Conservation (phyloP, 2,888 invertebrate genomes). For the Dioctria linearis region DNA sequence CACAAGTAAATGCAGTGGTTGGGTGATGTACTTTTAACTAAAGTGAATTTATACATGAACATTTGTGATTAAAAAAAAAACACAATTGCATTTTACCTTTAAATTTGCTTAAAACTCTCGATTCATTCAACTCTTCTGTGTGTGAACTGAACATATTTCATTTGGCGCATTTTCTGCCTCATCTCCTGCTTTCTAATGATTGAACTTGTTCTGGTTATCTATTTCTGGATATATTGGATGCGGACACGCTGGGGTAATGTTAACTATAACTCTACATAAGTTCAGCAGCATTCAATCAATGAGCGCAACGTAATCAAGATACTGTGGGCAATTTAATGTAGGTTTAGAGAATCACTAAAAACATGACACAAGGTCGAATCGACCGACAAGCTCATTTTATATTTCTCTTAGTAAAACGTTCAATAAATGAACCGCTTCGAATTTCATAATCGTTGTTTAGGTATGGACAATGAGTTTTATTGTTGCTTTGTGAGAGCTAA, state of each 20-base stretch:
- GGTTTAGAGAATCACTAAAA: constrained; percentile 1
- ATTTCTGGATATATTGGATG: constrained; percentile 57
- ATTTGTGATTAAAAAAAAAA: constrained; percentile 4
- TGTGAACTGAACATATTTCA: constrained; percentile 3
- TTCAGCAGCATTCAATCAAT: not conserved
- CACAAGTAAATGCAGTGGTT: too few relatives aligned
- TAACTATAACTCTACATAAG: not conserved
- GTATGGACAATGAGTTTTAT: constrained; percentile 36
- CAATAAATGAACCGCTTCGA: constrained; percentile 35
- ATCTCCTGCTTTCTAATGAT: constrained; percentile 55
- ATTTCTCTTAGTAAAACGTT: not conserved
- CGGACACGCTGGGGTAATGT: constrained; percentile 53
- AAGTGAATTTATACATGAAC: constrained; percentile 33
- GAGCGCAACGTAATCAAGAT: not conserved
- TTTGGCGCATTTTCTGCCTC: constrained; percentile 23
- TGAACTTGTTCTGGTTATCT: constrained; percentile 56
- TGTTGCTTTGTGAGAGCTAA: constrained; percentile 29
- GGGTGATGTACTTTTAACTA: too few relatives aligned
- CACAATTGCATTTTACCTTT: constrained; percentile 25
- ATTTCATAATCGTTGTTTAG: constrained; percentile 35
- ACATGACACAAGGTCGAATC: constrained; percentile 29
- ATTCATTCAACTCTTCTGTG: too few relatives aligned
- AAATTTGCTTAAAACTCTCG: constrained; percentile 20
- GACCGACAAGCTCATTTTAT: constrained; percentile 9
- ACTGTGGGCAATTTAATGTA: constrained; percentile 11